Percentiles rank a stretch among this genome's conserved stretches.
These are phyloP conservation scores for Aselliscus stoliczkanus DNA, from an alignment of 2,797 vertebrate species.

Conservation along the genomic window DNA sequence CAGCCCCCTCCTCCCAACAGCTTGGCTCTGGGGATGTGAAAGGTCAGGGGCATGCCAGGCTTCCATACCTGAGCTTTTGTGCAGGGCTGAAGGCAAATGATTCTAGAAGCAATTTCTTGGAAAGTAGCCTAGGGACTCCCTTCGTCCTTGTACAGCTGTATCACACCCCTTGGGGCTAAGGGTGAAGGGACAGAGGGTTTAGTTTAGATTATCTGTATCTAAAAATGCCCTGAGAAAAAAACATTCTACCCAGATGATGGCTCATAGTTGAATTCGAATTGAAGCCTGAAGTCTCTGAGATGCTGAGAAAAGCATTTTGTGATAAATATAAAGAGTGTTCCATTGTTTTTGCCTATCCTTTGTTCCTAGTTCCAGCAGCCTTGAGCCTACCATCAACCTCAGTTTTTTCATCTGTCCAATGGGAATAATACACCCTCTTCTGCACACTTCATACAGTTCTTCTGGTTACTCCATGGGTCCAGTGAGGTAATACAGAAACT, in stretches of 20 bases:
- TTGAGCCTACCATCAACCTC: neutral
- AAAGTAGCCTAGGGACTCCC: constrained; percentile 33
- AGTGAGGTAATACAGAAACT: neutral
- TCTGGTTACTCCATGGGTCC: neutral
- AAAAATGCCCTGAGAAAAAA: neutral
- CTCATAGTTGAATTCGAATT: neutral
- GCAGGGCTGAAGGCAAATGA: constrained; percentile 49
- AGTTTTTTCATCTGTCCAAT: neutral
- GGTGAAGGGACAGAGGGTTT: no score
- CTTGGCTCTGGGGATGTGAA: constrained; percentile 83
- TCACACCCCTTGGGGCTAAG: neutral
- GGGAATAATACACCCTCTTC: neutral
- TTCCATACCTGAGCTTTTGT: constrained; percentile 88
- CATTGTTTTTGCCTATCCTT: neutral
- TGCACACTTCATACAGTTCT: neutral
- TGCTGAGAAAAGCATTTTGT: neutral
- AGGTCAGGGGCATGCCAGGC: constrained; percentile 85
- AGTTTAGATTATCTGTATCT: neutral
- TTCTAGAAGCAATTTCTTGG: constrained; percentile 68
- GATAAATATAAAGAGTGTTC: neutral
- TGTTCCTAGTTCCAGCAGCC: neutral
- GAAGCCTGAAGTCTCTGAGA: neutral
- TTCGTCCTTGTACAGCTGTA: neutral
- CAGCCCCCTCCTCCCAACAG: constrained; percentile 79
- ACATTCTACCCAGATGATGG: neutral